These are phyloP conservation scores for Erethizon dorsatum DNA, from an alignment of 2,797 vertebrate genomes.

Conservation along the genomic window DNA sequence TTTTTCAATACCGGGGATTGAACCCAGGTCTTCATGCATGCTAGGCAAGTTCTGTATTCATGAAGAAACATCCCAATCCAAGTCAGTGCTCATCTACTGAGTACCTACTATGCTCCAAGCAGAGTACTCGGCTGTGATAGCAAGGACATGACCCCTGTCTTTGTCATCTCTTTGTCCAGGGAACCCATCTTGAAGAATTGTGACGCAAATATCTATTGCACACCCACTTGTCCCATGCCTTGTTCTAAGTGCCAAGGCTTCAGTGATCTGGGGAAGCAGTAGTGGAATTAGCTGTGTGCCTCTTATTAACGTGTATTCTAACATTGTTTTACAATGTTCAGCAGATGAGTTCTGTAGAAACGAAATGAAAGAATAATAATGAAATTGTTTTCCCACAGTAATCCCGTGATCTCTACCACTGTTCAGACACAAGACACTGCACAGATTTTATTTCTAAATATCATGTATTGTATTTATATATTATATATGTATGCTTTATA, in stretches of 20 bases:
- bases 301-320: neutral
- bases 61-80: neutral
- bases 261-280: neutral
- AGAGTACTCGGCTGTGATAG: accelerated
- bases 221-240: neutral
- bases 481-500: neutral
- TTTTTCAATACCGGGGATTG: neutral
- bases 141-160: neutral
- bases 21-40: neutral
- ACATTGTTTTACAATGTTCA: neutral
- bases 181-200: neutral
- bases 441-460: conserved; percentile 49
- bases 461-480: neutral
- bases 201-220: neutral
- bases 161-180: neutral
- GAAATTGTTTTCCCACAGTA: neutral
- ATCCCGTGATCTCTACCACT: neutral
- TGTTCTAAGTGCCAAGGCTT: neutral
- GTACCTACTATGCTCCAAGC: neutral
- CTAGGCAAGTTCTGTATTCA: neutral
- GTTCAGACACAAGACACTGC: neutral
- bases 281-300: neutral
- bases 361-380: neutral
- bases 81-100: neutral
- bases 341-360: neutral